Evolutionary conservation across 2,113 vertebrate species (phyloP).

Genomic region (Uropsilus gracilis): DNA sequence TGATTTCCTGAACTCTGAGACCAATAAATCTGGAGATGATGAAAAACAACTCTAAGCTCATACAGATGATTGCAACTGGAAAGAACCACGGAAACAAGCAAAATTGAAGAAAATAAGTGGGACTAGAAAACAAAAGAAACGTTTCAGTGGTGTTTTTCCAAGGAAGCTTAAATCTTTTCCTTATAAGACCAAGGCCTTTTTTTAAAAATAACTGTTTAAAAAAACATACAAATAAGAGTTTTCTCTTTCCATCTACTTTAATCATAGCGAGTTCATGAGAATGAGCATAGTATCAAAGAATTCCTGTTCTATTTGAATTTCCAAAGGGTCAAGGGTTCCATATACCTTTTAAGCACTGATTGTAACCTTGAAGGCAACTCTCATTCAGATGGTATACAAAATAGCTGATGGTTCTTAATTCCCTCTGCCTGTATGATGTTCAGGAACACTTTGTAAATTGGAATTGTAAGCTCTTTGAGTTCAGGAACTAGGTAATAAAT

Average conservation of each 20-base stretch:
- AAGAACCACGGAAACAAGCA: conserved; percentile 2
- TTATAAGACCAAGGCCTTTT: not conserved
- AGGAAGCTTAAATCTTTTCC: not conserved
- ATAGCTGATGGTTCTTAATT: conserved; percentile 11
- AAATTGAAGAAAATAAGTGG: not conserved
- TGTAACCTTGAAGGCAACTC: not conserved
- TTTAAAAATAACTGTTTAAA: not conserved
- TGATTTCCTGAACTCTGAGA: conserved; percentile 57
- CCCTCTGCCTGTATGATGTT: not conserved
- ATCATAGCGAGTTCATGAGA: not conserved
- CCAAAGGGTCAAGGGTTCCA: not conserved
- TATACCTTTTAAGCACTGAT: not conserved
- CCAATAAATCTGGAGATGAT: conserved; percentile 52
- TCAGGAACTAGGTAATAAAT: conserved; percentile 55
- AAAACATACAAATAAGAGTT: not conserved
- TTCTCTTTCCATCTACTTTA: conserved; percentile 15
- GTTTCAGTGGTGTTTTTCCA: not conserved
- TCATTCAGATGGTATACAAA: not conserved
- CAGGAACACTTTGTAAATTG: not conserved
- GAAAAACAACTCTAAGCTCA: conserved; percentile 59
- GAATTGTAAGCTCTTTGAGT: conserved; percentile 50
- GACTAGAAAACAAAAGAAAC: conserved; percentile 1
- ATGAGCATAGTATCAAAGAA: not conserved
- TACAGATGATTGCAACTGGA: conserved; percentile 45
- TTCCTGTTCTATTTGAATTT: conserved; percentile 11